Evolutionary conservation across 1,140 invertebrate species (phyloP).

Genomic region (Subanguina moxae): DNA sequence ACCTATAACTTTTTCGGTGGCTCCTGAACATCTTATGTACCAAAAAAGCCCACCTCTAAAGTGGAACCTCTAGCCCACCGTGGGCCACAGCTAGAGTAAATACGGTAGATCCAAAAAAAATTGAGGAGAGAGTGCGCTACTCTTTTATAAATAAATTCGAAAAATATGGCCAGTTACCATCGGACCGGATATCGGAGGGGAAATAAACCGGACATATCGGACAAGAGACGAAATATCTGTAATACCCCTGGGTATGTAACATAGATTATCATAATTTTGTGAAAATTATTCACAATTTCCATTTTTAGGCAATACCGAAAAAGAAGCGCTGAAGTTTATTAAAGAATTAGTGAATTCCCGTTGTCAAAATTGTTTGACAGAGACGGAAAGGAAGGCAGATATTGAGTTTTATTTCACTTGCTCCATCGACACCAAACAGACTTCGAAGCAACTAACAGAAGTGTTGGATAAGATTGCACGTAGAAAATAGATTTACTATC

Average conservation of each 20-base stretch:
- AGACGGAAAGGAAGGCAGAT: not conserved
- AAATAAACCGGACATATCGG: not conserved
- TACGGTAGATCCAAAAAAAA: not conserved
- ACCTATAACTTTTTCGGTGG: not conserved
- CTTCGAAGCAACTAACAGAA: not conserved
- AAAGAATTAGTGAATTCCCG: not conserved
- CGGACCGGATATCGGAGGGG: not conserved
- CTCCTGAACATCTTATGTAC: not conserved
- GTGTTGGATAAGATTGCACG: not conserved
- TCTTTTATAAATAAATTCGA: not conserved
- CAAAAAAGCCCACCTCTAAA: not conserved
- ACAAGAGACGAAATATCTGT: no score
- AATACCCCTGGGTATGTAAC: no score
- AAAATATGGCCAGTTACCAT: not conserved
- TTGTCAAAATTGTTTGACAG: not conserved
- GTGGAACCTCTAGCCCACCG: not conserved
- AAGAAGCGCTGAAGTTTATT: slow-evolving; percentile 6
- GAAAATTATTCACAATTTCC: slow-evolving; percentile 1
- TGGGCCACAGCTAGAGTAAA: no score
- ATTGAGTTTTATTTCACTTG: slow-evolving; percentile 7
- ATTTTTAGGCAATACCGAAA: slow-evolving; percentile 4
- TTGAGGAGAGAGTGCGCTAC: not conserved
- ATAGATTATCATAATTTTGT: no score
- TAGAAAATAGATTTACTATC: slow-evolving; percentile 2
- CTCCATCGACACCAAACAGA: slow-evolving; percentile 4